Evolutionary conservation across 2,797 vertebrate genomes (phyloP), one percentile per base, ranked within the genome.

Genomic region (Sebastes variabilis): DNA sequence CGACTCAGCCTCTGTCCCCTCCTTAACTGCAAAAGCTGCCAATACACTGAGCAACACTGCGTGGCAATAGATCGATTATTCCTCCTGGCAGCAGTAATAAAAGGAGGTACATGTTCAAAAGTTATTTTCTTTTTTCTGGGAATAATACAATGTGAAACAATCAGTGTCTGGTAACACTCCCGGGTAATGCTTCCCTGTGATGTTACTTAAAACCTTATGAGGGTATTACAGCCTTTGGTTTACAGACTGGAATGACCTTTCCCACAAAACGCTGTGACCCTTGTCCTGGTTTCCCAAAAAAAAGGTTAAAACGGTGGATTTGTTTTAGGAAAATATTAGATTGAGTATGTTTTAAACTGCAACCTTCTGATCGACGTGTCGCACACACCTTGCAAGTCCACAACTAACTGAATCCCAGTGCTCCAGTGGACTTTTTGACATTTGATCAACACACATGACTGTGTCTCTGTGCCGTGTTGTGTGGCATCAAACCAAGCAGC

Each of bases 41-140:
- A 25, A 72, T 61, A 62, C 65, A 71, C 60, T 82, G 79, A 86
- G 64, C 72, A 83, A 73, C 46, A 49, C 71, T 64, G 27, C 3
- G 46, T 64, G 75, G 59, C 22, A 56, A 78, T 58, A 66, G 59
- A 72, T 61, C 0, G 1, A 61, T 13, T 56, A 32, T 75, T 82
- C 34, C 14, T 77, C 38, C 61, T 68, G 67, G 64, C 58, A 75
- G 79, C 54, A 71, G 12, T 66, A 68, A 84, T 69, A 67, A 64
- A 80, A 5, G 29, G 25, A 77, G 61, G 32, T 16, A 67, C 20
- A 66, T 59, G 18, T 54, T 83, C 16, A 34, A 38, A 74, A 54
- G 30, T 68, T 60, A 24, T 73, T 58, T 58, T 71, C 12, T 58
- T 32, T 70, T 46, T 62, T 49, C 2, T 73, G 27, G 22, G 6